Conservation (phyloP, 2,113 vertebrate species). For the Festucalex cinctus region DNA sequence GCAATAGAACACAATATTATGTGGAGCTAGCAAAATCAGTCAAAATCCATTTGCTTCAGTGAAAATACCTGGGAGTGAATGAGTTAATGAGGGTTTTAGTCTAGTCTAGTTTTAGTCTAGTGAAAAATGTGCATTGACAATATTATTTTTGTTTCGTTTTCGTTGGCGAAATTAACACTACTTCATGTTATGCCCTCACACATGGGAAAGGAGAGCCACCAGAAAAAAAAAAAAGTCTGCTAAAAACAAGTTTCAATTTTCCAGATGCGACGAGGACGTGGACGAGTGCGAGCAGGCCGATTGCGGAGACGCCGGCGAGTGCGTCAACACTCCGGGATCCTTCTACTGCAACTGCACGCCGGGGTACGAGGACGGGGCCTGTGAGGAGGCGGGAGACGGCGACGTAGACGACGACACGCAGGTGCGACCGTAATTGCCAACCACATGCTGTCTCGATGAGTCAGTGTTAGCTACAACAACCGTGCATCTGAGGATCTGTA, state of each 20-base stretch:
- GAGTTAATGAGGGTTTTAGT: no score
- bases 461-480: background rate
- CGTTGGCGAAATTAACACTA: no score
- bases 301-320: slow-evolving; percentile 83
- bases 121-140: no score
- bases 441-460: background rate
- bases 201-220: background rate
- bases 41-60: no score
- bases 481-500: background rate
- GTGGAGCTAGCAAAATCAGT: no score
- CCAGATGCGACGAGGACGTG: slow-evolving; percentile 88
- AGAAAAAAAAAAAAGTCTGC: slow-evolving; percentile 2
- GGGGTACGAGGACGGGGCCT: slow-evolving; percentile 83
- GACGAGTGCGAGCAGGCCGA: slow-evolving; percentile 85
- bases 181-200: no score
- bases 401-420: slow-evolving; percentile 71
- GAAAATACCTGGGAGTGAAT: no score
- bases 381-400: slow-evolving; percentile 69
- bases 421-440: slow-evolving; percentile 26
- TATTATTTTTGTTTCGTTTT: no score
- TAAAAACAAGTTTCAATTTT: slow-evolving; percentile 1
- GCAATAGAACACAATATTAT: no score
- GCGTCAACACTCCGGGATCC: slow-evolving; percentile 86
- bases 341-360: slow-evolving; percentile 92
- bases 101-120: no score